phyloP scores from a whole-genome alignment of 1,140 invertebrate genomes.

The Ostrea edulis region DNA sequence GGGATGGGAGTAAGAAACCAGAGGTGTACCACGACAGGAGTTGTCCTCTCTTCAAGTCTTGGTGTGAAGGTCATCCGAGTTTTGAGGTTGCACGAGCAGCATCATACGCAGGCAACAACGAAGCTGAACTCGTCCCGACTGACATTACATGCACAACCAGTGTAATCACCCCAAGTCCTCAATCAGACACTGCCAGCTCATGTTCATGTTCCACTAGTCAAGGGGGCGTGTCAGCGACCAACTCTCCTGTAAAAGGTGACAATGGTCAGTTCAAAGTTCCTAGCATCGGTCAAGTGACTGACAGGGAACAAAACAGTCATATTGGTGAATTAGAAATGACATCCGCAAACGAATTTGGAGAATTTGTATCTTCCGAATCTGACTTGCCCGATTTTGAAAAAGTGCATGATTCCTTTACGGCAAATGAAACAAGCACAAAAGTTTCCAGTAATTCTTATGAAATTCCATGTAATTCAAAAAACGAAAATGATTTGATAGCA shows the following conservation, averaged over 20 bases:
- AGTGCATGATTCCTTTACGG: not conserved
- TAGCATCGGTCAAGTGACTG: not conserved
- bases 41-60: conserved; percentile 63
- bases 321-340: not conserved
- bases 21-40: conserved; percentile 78
- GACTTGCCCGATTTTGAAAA: conserved; percentile 27
- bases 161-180: conserved; percentile 42
- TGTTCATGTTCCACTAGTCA: conserved; percentile 63
- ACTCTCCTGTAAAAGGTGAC: conserved; percentile 3
- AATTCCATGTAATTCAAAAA: not conserved
- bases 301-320: not conserved
- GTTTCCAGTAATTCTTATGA: not conserved
- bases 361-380: conserved; percentile 46
- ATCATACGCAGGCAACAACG: not conserved
- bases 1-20: conserved; percentile 69
- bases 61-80: conserved; percentile 50
- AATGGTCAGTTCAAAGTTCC: not conserved
- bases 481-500: not conserved
- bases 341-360: conserved; percentile 44
- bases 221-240: conserved; percentile 21
- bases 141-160: not conserved
- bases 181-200: conserved; percentile 58
- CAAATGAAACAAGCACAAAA: not conserved
- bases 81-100: conserved; percentile 22
- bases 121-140: not conserved